Evolutionary conservation across 1,140 invertebrate genomes (phyloP), one percentile per base, ranked within the genome.

Genomic region (Euwallacea fornicatus): DNA sequence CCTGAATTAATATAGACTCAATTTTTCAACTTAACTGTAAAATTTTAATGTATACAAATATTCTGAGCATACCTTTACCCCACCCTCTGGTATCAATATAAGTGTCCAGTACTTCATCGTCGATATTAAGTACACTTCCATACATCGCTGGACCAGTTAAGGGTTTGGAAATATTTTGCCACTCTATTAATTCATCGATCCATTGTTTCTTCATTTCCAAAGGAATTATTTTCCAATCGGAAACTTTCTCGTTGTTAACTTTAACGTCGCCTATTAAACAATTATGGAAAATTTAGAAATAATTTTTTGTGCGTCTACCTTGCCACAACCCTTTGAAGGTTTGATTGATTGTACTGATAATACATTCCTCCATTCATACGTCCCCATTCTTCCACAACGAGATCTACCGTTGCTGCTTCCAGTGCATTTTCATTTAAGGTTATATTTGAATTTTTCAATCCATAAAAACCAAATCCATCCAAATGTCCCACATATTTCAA

Each of bases 341-440:
- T 53, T 72, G 71, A 60, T 53, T 72, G 71, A 60, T 76, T 76
- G 59, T 75, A 83, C 69, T 81, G 75, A 61, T 81, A 79, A 7
- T 83, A 66, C 70, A 69, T 63, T 0, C 84, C 85, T 79, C 81
- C 88, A 76, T 88, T 87, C 13, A 84, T 83, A 47, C 87, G 75
- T 0, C 86, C 87, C 68, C 83, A 81, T 75, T 89, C 87, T 76
- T 89, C 87, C 4, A 88, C 86, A 0, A 89, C 62, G 16, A 88
- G 77, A 68, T 87, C 85, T 44, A 88, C 72, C 7, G 78, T 81
- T 41, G 77, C 77, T 62, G 74, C 67, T 46, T 65, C 43, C n/a
- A 74, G n/a, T 63, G 75, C 68, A 60, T 72, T 61, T 3, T 42
- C 46, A 6, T 69, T 74, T 13, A 79, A 43, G 53, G 47, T 44